Conservation (phyloP, 2,888 invertebrate genomes). For the Mellilla xanthometata region DNA sequence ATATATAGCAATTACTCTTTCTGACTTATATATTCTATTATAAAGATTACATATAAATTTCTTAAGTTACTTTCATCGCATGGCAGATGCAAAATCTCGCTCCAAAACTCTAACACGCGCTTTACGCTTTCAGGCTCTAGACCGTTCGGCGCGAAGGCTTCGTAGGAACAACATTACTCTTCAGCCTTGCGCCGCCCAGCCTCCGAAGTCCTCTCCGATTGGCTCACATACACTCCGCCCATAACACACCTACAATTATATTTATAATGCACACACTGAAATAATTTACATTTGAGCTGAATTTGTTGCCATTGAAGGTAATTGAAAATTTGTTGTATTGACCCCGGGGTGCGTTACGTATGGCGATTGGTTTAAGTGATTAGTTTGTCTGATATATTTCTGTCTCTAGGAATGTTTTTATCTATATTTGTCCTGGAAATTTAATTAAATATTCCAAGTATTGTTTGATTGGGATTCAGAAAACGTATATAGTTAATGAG, state of each 20-base stretch:
- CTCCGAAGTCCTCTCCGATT: conserved; percentile 54
- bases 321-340: conserved; percentile 83
- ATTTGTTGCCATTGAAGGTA: conserved; percentile 79
- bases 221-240: conserved; percentile 65
- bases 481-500: no score
- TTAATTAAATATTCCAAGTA: neutral
- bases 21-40: no score
- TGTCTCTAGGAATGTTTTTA: no score
- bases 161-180: conserved; percentile 76
- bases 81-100: neutral
- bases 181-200: conserved; percentile 67
- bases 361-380: conserved; percentile 58
- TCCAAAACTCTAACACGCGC: neutral
- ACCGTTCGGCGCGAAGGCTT: conserved; percentile 66
- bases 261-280: conserved; percentile 80
- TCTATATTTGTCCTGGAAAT: no score
- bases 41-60: no score
- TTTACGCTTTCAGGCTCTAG: conserved; percentile 32
- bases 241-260: conserved; percentile 77
- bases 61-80: no score
- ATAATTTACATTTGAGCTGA: conserved; percentile 82
- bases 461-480: no score
- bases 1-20: no score
- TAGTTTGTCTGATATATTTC: conserved; percentile 45
- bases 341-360: conserved; percentile 63